A percentile compares a stretch with the other conserved stretches of the same genome.
Conservation (phyloP, 2,113 vertebrate species). For the Syrmaticus mikado region DNA sequence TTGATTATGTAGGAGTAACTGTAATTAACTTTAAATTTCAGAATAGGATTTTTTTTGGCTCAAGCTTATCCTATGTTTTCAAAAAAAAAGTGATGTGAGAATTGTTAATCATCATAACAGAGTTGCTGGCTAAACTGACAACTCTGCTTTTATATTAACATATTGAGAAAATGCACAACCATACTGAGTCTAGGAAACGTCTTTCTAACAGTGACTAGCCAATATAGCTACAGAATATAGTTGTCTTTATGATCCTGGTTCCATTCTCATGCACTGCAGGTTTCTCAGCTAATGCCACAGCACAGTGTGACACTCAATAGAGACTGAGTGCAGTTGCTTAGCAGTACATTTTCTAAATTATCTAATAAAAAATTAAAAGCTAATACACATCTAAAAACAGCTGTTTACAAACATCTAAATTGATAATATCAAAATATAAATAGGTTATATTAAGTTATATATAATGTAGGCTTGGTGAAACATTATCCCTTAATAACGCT, state of each 20-base stretch:
- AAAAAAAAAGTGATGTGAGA: not conserved
- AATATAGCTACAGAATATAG: not conserved
- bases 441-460: not conserved
- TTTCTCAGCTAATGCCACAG: not conserved
- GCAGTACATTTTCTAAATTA: not conserved
- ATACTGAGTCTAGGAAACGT: not conserved
- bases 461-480: not conserved
- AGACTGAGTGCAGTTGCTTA: not conserved
- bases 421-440: not conserved
- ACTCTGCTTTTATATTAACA: not conserved
- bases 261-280: rapidly evolving
- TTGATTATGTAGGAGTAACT: not conserved
- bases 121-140: not conserved
- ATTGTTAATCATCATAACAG: not conserved
- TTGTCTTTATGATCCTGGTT: not conserved
- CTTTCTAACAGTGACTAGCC: not conserved
- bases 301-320: rapidly evolving
- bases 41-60: not conserved
- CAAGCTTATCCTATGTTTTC: not conserved
- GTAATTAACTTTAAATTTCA: not conserved
- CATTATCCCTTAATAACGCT: not conserved
- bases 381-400: not conserved
- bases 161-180: not conserved
- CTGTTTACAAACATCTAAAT: not conserved
- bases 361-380: not conserved